These are phyloP conservation scores for Steatornis caripensis DNA, from an alignment of 2,113 vertebrate genomes.

Conservation along the genomic window DNA sequence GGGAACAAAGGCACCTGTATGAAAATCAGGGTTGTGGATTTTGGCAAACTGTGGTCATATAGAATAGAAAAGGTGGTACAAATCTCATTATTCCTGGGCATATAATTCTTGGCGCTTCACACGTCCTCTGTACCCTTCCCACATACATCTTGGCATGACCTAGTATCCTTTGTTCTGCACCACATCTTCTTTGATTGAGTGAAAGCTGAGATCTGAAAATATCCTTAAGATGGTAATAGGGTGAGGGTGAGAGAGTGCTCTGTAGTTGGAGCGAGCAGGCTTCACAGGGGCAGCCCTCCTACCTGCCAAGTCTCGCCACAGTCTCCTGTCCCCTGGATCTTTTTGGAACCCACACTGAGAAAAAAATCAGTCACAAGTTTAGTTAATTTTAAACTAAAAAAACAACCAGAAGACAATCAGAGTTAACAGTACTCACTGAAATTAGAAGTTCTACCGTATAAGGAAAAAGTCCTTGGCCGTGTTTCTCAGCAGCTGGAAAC, in stretches of 20 bases:
- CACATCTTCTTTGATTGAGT: background rate
- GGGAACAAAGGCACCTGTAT: constrained; percentile 42
- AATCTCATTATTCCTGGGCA: background rate
- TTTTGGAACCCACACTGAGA: constrained; percentile 10
- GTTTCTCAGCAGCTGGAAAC: background rate
- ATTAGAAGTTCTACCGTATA: background rate
- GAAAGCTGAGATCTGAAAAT: background rate
- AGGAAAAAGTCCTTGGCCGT: background rate
- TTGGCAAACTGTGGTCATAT: background rate
- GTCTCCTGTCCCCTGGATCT: background rate
- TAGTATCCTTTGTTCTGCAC: background rate
- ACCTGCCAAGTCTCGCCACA: constrained; percentile 20
- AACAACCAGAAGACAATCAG: background rate
- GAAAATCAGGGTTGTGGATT: constrained; percentile 1
- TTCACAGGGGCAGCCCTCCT: background rate
- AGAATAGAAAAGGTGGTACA: background rate
- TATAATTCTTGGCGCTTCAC: background rate
- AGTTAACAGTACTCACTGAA: background rate
- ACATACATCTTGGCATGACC: background rate
- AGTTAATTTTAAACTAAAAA: constrained; percentile 25
- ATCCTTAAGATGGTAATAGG: background rate
- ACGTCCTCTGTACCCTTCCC: background rate
- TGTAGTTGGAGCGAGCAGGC: background rate
- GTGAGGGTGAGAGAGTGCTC: background rate
- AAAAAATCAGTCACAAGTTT: background rate